These are phyloP conservation scores for Sphenopsis melanotis DNA, from an alignment of 2,797 vertebrate species.

Conservation along the genomic window DNA sequence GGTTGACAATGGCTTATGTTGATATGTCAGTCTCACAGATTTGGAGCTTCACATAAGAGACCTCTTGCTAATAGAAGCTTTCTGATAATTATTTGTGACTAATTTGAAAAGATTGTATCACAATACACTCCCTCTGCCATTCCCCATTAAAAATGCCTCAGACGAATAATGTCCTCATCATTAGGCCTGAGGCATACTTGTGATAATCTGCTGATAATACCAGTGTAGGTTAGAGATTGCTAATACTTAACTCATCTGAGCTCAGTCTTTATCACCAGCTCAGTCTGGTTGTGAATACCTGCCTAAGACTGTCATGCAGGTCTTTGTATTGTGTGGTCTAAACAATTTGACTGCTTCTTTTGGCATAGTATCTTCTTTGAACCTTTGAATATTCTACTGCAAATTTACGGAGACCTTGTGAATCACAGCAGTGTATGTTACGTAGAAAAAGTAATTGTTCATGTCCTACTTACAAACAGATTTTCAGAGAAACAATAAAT, in stretches of 20 bases:
- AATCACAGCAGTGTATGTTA: not conserved
- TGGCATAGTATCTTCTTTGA: not conserved
- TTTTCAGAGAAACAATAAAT: not conserved
- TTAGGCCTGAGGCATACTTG: not conserved
- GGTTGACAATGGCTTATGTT: not conserved
- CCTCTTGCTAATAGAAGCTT: not conserved
- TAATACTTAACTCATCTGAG: not conserved
- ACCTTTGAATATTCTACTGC: not conserved
- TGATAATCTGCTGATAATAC: not conserved
- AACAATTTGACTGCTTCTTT: not conserved
- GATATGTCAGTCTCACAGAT: not conserved
- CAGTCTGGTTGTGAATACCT: not conserved
- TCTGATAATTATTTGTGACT: not conserved
- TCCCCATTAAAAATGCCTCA: slow-evolving; percentile 7
- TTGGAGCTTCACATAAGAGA: not conserved
- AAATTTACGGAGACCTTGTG: not conserved
- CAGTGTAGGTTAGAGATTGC: not conserved
- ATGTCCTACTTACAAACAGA: not conserved
- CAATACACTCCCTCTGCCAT: not conserved
- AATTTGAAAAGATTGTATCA: slow-evolving; percentile 22
- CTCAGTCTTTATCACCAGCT: not conserved
- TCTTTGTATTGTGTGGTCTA: not conserved
- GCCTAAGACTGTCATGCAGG: not conserved
- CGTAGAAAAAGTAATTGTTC: not conserved
- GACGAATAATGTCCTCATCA: slow-evolving; percentile 13